These are phyloP conservation scores for Hypena proboscidalis DNA, from an alignment of 2,888 invertebrate genomes.

Conservation along the genomic window DNA sequence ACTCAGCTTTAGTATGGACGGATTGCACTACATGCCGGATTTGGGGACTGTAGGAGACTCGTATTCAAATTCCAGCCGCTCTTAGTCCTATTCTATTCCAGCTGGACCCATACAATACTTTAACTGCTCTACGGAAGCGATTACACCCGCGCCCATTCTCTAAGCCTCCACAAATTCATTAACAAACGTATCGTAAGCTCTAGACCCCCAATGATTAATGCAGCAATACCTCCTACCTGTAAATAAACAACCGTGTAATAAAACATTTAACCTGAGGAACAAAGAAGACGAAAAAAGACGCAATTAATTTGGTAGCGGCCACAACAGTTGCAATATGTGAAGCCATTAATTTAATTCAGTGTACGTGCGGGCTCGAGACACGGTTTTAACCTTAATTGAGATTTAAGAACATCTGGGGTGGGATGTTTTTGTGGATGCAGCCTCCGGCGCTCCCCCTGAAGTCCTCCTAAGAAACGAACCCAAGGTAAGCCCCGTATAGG, in stretches of 20 bases:
- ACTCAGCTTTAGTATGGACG: too few species aligned
- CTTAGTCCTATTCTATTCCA: too few species aligned
- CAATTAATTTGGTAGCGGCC: constrained; percentile 75
- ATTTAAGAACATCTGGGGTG: constrained; percentile 78
- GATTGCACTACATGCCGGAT: too few species aligned
- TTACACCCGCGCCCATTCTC: not conserved
- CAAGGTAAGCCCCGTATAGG: constrained; percentile 27
- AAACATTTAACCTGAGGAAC: constrained; percentile 77
- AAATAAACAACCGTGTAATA: constrained; percentile 76
- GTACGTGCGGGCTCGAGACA: constrained; percentile 79
- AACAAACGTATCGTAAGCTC: constrained; percentile 14
- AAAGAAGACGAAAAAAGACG: constrained; percentile 68
- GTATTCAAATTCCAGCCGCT: too few species aligned
- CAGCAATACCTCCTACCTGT: constrained; percentile 53
- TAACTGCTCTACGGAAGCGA: too few species aligned
- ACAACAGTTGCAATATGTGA: constrained; percentile 80
- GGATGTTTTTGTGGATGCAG: constrained; percentile 66
- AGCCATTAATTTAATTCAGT: constrained; percentile 84
- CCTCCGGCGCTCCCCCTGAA: constrained; percentile 45
- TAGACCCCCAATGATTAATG: constrained; percentile 47
- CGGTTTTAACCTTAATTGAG: constrained; percentile 84
- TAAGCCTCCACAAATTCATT: not conserved
- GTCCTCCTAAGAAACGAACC: constrained; percentile 35
- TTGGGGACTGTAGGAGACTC: too few species aligned
- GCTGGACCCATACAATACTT: too few species aligned